Evolutionary conservation across 1,140 invertebrate genomes (phyloP), one percentile per base, ranked within the genome.

Genomic region (Wiebesia pumilae): DNA sequence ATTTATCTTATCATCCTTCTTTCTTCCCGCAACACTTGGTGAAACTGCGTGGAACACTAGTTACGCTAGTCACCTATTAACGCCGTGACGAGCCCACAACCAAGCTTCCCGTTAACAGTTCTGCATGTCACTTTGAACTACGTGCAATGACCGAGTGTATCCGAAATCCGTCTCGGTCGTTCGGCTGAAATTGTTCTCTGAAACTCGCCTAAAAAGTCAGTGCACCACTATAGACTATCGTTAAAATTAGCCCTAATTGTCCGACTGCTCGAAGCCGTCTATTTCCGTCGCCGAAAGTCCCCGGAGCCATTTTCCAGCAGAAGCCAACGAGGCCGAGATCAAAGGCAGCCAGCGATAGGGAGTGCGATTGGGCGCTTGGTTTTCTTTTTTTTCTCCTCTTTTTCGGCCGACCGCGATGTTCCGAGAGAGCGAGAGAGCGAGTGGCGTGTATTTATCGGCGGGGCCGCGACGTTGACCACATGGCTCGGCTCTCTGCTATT

Each of bases 361-460:
- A 62, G 21, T 84, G 88, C 87, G 81, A 83, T 58, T 30, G 69
- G 40, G 71, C 54, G 78, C 58, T 62, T 58, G 14, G 62, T 24
- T 62, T 58, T 73, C 67, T 71, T 73, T 47, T 73, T 81, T 73
- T 89, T 88, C 85, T 35, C 38, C 21, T 82, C 87, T 88, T 86
- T 88, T 88, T 88, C 62, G 21, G 14, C 9, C 16, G 16, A 27
- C 54, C 35, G 9, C 38, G 21, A 14, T 19, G 51, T 54, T 47
- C 12, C 43, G 43, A 47, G 12, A 47, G 43, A 47, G 12, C 4
- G 43, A 47, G 38, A 3, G n/a, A n/a, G n/a, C n/a, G n/a, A n/a
- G n/a, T n/a, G n/a, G n/a, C n/a, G n/a, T n/a, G 40, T 88, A 86
- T 89, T 90, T 90, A 90, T 89, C 89, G 84, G 71, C 85, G 81